phyloP scores from a whole-genome alignment of 2,113 vertebrate genomes.

The Saguinus imperator region DNA sequence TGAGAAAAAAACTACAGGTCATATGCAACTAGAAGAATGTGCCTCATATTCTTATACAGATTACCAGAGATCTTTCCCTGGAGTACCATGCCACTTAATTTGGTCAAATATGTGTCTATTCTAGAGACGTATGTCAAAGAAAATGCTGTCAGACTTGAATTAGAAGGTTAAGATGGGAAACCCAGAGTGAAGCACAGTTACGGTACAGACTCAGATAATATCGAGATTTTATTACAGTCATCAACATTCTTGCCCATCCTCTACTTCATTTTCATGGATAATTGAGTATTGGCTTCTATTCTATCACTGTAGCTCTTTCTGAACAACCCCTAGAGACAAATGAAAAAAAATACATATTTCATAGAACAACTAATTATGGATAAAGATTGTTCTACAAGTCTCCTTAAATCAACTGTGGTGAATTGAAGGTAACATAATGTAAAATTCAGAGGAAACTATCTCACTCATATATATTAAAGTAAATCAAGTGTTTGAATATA shows the following conservation, averaged over 20 bases:
- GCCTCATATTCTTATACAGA: background rate
- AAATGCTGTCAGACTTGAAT: background rate
- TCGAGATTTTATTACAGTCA: background rate
- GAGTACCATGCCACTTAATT: background rate
- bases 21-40: background rate
- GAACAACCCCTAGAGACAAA: constrained; percentile 39
- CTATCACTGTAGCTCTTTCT: constrained; percentile 31
- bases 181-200: background rate
- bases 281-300: constrained; percentile 10
- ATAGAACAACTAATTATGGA: constrained; percentile 51
- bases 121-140: background rate
- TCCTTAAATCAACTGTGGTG: constrained; percentile 34
- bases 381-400: constrained; percentile 54
- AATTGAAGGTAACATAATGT: background rate
- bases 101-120: background rate
- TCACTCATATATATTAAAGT: background rate
- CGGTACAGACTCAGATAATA: background rate
- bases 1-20: background rate
- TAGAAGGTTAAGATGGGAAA: no score
- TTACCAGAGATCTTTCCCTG: background rate
- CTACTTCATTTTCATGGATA: constrained; percentile 13
- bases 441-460: background rate
- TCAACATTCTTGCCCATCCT: background rate
- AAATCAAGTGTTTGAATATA: background rate
- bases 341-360: constrained; percentile 54